Conservation (phyloP, 2,113 vertebrate genomes). For the Upupa epops region DNA sequence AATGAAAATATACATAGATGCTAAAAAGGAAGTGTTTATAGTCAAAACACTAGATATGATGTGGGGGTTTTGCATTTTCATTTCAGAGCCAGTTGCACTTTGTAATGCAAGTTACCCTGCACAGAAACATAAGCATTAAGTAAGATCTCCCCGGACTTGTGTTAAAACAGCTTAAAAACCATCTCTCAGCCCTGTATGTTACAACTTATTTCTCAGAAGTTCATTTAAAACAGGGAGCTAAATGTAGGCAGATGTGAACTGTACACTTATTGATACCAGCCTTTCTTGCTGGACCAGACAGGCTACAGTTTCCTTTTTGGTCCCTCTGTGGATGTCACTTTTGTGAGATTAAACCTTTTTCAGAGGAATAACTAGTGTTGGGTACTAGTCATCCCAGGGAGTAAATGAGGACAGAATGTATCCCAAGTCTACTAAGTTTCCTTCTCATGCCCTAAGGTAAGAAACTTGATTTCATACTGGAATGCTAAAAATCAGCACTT, state of each 20-base stretch:
- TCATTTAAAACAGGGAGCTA: neutral
- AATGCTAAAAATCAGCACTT: neutral
- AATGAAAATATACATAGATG: neutral
- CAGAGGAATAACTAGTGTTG: neutral
- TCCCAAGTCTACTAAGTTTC: neutral
- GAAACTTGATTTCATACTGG: neutral
- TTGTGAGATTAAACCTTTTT: neutral
- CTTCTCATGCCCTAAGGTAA: neutral
- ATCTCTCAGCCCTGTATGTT: neutral
- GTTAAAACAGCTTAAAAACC: neutral
- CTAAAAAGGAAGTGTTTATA: neutral
- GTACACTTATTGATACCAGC: neutral
- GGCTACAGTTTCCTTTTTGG: neutral
- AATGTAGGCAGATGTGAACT: neutral
- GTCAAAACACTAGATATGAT: neutral
- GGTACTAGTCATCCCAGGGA: neutral
- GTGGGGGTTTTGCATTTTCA: neutral
- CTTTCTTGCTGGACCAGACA: neutral
- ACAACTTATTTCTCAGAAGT: neutral
- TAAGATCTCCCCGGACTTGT: neutral
- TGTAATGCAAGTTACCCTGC: neutral
- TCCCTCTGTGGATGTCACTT: neutral
- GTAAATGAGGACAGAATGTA: neutral
- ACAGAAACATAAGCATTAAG: fast-evolving
- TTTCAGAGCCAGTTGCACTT: neutral